A percentile compares a stretch with the other conserved stretches of the same genome.
phyloP scores from a whole-genome alignment of 2,113 vertebrate genomes.

The Alligator sinensis region DNA sequence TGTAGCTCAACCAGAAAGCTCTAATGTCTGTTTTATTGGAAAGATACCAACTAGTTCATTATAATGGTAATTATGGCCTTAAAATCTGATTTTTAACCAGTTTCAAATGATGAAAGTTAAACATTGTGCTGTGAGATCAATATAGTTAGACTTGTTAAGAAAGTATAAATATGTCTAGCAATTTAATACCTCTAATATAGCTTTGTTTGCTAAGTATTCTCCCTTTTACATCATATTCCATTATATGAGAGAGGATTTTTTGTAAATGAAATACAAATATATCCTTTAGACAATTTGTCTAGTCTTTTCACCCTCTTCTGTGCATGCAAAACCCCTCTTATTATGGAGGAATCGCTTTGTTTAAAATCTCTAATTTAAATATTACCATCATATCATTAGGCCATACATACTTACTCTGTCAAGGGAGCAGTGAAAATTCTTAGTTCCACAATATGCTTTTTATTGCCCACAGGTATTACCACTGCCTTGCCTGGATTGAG shows the following conservation, averaged over 20 bases:
- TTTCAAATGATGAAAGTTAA: not conserved
- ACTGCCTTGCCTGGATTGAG: not conserved
- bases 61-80: not conserved
- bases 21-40: not conserved
- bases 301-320: rapidly evolving
- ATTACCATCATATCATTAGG: rapidly evolving
- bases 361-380: rapidly evolving
- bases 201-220: not conserved
- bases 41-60: not conserved
- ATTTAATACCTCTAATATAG: rapidly evolving
- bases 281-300: not conserved
- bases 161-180: not conserved
- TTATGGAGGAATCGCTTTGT: not conserved
- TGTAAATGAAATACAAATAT: not conserved
- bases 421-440: rapidly evolving
- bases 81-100: not conserved
- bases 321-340: rapidly evolving
- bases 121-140: rapidly evolving
- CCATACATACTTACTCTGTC: not conserved
- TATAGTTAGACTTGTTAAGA: not conserved
- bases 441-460: not conserved
- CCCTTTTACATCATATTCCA: rapidly evolving
- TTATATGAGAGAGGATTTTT: not conserved
- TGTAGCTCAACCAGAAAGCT: not conserved
- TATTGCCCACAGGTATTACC: not conserved